These are phyloP conservation scores for Seladonia tumulorum DNA, from an alignment of 2,888 invertebrate species.

Conservation along the genomic window DNA sequence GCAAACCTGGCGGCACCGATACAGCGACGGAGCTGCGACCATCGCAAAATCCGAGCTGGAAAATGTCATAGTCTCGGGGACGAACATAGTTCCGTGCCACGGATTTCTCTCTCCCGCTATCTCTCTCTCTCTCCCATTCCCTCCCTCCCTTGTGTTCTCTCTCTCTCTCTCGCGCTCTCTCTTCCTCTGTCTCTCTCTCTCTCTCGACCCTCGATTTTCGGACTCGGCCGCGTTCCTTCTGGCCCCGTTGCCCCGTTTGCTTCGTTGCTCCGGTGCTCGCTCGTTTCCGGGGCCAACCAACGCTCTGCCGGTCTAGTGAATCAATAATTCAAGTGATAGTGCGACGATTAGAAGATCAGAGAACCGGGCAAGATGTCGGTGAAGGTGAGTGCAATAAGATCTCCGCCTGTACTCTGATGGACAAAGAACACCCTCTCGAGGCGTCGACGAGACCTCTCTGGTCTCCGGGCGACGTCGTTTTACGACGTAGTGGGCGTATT, in stretches of 20 bases:
- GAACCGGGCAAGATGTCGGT: conserved; percentile 81
- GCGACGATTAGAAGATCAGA: conserved; percentile 69
- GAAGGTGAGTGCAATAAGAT: conserved; percentile 77
- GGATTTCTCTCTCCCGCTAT: background rate
- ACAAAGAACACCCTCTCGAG: background rate
- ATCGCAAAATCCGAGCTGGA: conserved; percentile 52
- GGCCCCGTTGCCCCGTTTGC: background rate
- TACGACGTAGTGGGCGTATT: background rate
- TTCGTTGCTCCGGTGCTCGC: conserved; percentile 3
- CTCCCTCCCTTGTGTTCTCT: background rate
- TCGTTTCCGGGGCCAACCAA: background rate
- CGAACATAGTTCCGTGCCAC: conserved; percentile 35
- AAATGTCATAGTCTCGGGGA: conserved; percentile 66
- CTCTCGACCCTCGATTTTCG: conserved; percentile 2
- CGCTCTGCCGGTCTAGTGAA: conserved; percentile 46
- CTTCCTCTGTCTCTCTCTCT: background rate
- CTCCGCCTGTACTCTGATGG: background rate
- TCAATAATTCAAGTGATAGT: conserved; percentile 72
- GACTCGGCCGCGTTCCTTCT: background rate
- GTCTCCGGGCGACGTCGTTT: background rate
- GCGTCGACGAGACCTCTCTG: no score
- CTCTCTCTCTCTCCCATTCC: background rate
- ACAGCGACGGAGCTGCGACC: conserved; percentile 46
- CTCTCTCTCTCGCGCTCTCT: conserved; percentile 9
- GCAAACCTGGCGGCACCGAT: conserved; percentile 46